Conservation (phyloP, 2,888 invertebrate genomes). For the Toxonevra muliebris region DNA sequence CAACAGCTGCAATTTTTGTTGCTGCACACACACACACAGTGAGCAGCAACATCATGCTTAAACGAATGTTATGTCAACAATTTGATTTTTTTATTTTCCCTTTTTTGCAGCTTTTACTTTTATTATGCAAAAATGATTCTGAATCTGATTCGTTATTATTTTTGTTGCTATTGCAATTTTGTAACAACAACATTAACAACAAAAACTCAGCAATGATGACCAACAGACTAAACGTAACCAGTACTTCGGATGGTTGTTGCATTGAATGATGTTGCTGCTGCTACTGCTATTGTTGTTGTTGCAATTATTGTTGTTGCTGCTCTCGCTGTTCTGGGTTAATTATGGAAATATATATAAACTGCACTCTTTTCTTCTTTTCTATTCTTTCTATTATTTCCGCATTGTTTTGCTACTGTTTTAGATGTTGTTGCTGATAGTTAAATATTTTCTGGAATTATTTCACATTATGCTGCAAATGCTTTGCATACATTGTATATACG, state of each 20-base stretch:
- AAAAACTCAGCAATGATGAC: no score
- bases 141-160: no score
- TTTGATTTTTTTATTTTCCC: slow-evolving; percentile 22
- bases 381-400: slow-evolving; percentile 14
- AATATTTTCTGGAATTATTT: slow-evolving; percentile 17
- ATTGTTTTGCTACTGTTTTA: slow-evolving; percentile 15
- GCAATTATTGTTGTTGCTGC: slow-evolving; percentile 23
- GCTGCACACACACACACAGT: background rate
- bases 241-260: background rate
- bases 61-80: slow-evolving; percentile 31
- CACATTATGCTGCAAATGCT: slow-evolving; percentile 18
- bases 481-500: background rate
- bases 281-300: slow-evolving; percentile 22
- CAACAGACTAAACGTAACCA: no score
- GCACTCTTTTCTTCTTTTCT: no score
- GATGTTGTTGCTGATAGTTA: slow-evolving; percentile 10
- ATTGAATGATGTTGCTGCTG: slow-evolving; percentile 16
- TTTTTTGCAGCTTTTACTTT: no score
- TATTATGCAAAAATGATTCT: background rate
- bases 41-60: slow-evolving; percentile 17
- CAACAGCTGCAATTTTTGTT: background rate
- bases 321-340: slow-evolving; percentile 27
- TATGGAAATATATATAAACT: background rate
- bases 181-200: no score
- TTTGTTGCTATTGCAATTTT: no score